A percentile compares a stretch with the other conserved stretches of the same genome.
Conservation (phyloP, 2,888 invertebrate genomes). For the Drosophila seclusa region DNA sequence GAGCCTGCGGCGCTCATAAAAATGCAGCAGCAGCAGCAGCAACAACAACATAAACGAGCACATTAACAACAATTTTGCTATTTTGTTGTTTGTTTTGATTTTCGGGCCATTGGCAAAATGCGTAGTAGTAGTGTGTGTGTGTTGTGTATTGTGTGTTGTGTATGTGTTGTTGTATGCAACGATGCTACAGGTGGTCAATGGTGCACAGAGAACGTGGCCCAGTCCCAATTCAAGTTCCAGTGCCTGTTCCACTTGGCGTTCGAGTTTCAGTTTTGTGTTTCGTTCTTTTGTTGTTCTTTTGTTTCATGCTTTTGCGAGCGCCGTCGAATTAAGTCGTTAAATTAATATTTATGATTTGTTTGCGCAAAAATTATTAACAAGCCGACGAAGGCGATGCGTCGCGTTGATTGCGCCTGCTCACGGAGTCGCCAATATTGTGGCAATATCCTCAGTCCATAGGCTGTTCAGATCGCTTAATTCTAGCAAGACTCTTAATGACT, state of each 20-base stretch:
- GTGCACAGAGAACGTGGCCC: slow-evolving; percentile 42
- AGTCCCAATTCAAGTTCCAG: slow-evolving; percentile 41
- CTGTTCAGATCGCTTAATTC: slow-evolving; percentile 39
- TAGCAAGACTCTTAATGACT: slow-evolving; percentile 69
- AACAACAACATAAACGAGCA: slow-evolving; percentile 22
- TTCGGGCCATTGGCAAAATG: slow-evolving; percentile 67
- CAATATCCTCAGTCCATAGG: slow-evolving; percentile 7
- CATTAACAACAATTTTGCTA: slow-evolving; percentile 67
- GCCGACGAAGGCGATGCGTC: slow-evolving; percentile 6
- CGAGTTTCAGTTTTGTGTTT: slow-evolving; percentile 7
- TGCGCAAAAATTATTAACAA: slow-evolving; percentile 53
- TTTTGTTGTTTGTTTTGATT: slow-evolving; percentile 69
- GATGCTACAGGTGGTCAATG: slow-evolving; percentile 69
- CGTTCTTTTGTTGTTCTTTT: slow-evolving; percentile 1
- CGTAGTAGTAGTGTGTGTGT: slow-evolving; percentile 17
- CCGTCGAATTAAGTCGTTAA: slow-evolving; percentile 79
- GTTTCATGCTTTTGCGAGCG: slow-evolving; percentile 12
- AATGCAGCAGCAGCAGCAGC: slow-evolving; percentile 52
- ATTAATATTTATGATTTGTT: slow-evolving; percentile 80
- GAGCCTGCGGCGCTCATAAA: slow-evolving; percentile 75
- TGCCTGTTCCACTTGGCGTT: slow-evolving; percentile 14
- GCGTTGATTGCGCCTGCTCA: slow-evolving; percentile 26
- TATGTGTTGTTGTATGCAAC: not conserved
- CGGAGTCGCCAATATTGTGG: slow-evolving; percentile 1
- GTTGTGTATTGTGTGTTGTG: slow-evolving; percentile 1